phyloP scores from a whole-genome alignment of 1,140 invertebrate genomes.

The Pogonomyrmex californicus region DNA sequence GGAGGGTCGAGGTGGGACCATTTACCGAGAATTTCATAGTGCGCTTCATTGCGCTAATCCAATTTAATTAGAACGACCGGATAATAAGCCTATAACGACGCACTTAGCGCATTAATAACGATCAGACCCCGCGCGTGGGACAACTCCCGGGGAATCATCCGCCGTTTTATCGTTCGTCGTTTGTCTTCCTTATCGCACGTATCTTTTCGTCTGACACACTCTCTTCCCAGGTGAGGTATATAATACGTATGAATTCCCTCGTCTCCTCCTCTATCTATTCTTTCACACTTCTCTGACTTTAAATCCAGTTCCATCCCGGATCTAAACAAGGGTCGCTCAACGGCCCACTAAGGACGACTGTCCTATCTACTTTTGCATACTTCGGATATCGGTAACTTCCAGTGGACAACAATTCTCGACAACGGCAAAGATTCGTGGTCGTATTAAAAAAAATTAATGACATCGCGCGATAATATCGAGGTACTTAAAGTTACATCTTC shows the following conservation, averaged over 20 bases:
- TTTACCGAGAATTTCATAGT: slow-evolving; percentile 73
- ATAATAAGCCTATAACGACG: slow-evolving; percentile 76
- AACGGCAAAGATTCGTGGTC: background rate
- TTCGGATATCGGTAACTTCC: background rate
- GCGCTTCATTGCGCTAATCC: slow-evolving; percentile 73
- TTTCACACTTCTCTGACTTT: slow-evolving; percentile 51
- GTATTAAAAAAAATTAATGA: slow-evolving; percentile 2
- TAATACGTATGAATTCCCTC: slow-evolving; percentile 60
- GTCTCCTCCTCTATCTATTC: slow-evolving; percentile 42
- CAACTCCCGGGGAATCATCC: slow-evolving; percentile 47
- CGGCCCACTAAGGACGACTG: slow-evolving; percentile 17
- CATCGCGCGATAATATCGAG: background rate
- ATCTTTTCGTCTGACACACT: slow-evolving; percentile 54
- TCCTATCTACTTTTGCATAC: slow-evolving; percentile 27
- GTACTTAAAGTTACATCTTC: background rate
- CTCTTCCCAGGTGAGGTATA: slow-evolving; percentile 35
- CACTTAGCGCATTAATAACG: slow-evolving; percentile 75
- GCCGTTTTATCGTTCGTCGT: slow-evolving; percentile 72
- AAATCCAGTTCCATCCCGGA: slow-evolving; percentile 37
- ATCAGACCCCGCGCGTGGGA: slow-evolving; percentile 54
- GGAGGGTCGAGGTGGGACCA: slow-evolving; percentile 65
- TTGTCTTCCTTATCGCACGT: slow-evolving; percentile 71
- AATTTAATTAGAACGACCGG: slow-evolving; percentile 75
- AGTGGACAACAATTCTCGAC: background rate
- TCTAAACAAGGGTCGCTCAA: slow-evolving; percentile 49